Conservation (phyloP, 2,797 vertebrate genomes). For the Labroides dimidiatus region DNA sequence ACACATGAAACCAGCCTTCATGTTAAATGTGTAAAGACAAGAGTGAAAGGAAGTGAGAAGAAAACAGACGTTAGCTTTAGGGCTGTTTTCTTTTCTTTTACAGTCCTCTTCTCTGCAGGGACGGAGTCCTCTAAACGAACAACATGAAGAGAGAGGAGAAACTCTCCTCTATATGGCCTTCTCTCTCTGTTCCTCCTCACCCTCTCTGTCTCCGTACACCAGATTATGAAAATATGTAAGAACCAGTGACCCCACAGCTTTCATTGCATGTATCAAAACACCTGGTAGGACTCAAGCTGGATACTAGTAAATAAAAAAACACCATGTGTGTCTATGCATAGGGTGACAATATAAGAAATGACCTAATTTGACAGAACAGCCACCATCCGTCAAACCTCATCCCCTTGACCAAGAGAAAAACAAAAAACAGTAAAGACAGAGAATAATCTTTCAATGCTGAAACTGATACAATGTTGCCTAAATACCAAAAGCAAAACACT, state of each 20-base stretch:
- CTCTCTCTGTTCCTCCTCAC: constrained; percentile 16
- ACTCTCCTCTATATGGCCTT: constrained; percentile 47
- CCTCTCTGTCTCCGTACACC: constrained; percentile 45
- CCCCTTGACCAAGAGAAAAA: constrained; percentile 34
- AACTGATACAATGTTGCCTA: constrained; percentile 27
- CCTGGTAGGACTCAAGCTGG: constrained; percentile 64
- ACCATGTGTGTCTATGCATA: constrained; percentile 14
- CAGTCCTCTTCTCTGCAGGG: constrained; percentile 24
- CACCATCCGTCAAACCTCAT: neutral
- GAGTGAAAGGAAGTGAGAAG: constrained; percentile 13
- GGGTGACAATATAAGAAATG: constrained; percentile 43
- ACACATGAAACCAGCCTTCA: neutral
- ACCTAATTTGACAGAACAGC: constrained; percentile 27
- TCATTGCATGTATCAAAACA: constrained; percentile 81
- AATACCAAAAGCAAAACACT: constrained; percentile 53
- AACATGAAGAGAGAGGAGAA: constrained; percentile 31
- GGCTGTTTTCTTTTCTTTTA: constrained; percentile 68
- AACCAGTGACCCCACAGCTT: constrained; percentile 78
- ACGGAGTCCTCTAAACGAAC: constrained; percentile 30
- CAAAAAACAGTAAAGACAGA: constrained; percentile 11
- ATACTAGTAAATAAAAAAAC: constrained; percentile 78
- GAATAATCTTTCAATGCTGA: constrained; percentile 19
- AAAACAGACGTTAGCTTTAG: constrained; percentile 8
- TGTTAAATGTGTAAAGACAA: constrained; percentile 15
- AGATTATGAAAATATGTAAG: constrained; percentile 75